A percentile compares a stretch with the other conserved stretches of the same genome.
These are phyloP conservation scores for Agonopterix arenella DNA, from an alignment of 2,888 invertebrate genomes.

Conservation along the genomic window DNA sequence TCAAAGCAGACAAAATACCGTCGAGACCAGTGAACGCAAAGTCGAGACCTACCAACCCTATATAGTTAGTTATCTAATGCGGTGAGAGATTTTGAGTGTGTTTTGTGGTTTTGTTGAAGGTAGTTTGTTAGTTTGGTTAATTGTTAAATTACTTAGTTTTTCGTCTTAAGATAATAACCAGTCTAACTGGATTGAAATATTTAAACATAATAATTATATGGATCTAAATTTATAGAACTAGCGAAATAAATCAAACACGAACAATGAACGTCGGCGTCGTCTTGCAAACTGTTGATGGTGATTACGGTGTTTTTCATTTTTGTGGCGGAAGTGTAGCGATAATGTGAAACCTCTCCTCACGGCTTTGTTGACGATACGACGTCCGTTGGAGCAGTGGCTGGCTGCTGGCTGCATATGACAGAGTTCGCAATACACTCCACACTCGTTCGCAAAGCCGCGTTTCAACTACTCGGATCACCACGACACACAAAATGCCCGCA, in stretches of 20 bases:
- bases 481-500: constrained; percentile 13
- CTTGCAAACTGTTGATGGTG: constrained; percentile 1
- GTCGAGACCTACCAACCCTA: no score
- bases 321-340: constrained; percentile 18
- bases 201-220: no score
- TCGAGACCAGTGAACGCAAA: no score
- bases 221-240: neutral
- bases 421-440: constrained; percentile 5
- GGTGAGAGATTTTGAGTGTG: no score
- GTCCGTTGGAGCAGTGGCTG: constrained; percentile 9
- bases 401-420: neutral
- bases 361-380: constrained; percentile 11
- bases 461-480: constrained; percentile 6
- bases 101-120: no score
- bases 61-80: no score
- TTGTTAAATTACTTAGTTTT: no score
- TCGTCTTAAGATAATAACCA: no score
- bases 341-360: constrained; percentile 10
- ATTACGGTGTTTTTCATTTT: constrained; percentile 10
- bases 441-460: constrained; percentile 17
- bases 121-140: no score
- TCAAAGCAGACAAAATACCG: no score
- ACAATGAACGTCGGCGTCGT: neutral
- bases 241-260: neutral
- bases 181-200: no score